Conservation (phyloP, 2,113 vertebrate genomes). For the Dipodomys ordii region DNA sequence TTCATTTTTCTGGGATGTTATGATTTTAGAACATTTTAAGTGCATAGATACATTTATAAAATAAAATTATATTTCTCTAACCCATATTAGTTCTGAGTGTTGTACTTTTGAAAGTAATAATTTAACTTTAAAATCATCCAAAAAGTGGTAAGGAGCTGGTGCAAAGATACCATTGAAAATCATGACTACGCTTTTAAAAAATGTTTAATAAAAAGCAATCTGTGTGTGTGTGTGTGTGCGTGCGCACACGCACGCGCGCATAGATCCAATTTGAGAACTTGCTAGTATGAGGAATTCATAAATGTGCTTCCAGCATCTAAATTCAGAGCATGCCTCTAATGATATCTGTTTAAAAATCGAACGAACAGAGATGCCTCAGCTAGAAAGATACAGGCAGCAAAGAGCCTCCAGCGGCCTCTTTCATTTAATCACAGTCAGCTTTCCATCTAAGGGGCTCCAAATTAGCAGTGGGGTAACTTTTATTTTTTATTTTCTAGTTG, state of each 20-base stretch:
- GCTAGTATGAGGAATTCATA: not conserved
- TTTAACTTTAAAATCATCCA: conserved; percentile 2
- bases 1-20: not conserved
- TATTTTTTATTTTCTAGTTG: conserved; percentile 64
- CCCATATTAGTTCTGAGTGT: conserved; percentile 4
- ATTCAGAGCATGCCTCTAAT: not conserved
- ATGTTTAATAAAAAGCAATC: too few relatives aligned
- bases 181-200: too few relatives aligned
- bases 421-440: conserved; percentile 59
- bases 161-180: conserved; percentile 10
- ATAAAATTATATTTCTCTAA: conserved; percentile 15
- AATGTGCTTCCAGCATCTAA: not conserved
- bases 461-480: conserved; percentile 61
- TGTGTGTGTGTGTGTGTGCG: too few relatives aligned
- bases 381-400: not conserved
- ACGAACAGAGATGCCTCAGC: not conserved
- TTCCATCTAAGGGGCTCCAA: conserved; percentile 46
- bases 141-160: not conserved
- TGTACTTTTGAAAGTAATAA: conserved; percentile 26
- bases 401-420: not conserved
- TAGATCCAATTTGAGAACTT: conserved; percentile 35
- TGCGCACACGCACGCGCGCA: too few relatives aligned
- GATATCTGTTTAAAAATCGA: conserved; percentile 49
- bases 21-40: conserved; percentile 51
- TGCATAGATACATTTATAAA: conserved; percentile 32